Evolutionary conservation across 2,113 vertebrate species (phyloP).

Genomic region (Myanophis thanlyinensis): DNA sequence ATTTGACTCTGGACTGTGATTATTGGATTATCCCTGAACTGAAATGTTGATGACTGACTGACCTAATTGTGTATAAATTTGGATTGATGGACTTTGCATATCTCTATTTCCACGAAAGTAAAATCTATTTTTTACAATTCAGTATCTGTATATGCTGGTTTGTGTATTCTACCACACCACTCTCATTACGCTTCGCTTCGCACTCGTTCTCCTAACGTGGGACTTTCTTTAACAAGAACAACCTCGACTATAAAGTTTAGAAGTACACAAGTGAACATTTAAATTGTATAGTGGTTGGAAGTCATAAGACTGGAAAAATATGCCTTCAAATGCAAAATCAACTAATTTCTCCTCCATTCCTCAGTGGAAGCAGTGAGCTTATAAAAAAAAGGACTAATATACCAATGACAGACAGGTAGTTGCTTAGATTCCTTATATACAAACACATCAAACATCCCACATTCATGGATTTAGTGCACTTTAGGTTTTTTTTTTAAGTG

Average conservation of each 20-base stretch:
- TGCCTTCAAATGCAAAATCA: background rate
- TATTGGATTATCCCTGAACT: no score
- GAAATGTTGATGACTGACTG: no score
- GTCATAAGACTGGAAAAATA: background rate
- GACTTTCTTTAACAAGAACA: no score
- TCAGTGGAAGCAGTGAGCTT: background rate
- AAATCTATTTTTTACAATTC: no score
- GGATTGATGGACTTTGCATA: no score
- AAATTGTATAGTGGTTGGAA: background rate
- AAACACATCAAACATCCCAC: background rate
- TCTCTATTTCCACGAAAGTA: no score
- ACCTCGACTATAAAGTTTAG: background rate
- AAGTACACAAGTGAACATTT: background rate
- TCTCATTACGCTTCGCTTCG: no score
- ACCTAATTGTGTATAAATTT: no score
- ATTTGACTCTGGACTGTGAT: no score
- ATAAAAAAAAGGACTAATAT: background rate
- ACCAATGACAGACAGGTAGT: background rate
- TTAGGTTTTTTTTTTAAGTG: background rate
- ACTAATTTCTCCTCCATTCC: background rate
- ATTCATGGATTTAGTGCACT: background rate
- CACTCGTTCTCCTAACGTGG: no score
- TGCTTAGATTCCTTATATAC: background rate
- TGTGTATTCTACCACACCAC: no score
- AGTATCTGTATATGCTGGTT: no score